phyloP scores from a whole-genome alignment of 2,888 invertebrate genomes.

The Aporophyla lueneburgensis region DNA sequence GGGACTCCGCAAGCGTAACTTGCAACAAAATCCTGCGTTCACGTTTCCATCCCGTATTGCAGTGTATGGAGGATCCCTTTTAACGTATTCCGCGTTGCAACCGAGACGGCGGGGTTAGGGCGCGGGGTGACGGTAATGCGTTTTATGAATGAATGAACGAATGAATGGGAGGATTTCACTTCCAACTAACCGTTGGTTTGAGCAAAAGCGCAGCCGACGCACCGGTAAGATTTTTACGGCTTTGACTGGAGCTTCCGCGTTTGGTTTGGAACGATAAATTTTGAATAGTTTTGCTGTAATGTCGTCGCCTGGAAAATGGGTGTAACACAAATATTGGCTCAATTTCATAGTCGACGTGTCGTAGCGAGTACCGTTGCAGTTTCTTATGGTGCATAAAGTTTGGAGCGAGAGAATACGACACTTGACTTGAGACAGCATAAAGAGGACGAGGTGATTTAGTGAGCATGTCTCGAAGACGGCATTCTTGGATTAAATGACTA shows the following conservation, averaged over 20 bases:
- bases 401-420: slow-evolving; percentile 73
- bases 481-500: slow-evolving; percentile 57
- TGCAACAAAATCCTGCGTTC: slow-evolving; percentile 84
- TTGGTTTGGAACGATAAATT: slow-evolving; percentile 72
- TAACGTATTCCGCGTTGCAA: slow-evolving; percentile 82
- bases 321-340: slow-evolving; percentile 61
- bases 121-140: slow-evolving; percentile 82
- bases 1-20: slow-evolving; percentile 81
- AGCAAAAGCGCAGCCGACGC: slow-evolving; percentile 77
- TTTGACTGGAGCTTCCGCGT: slow-evolving; percentile 52
- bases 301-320: slow-evolving; percentile 46
- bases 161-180: slow-evolving; percentile 86
- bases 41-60: slow-evolving; percentile 83
- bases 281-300: slow-evolving; percentile 61
- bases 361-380: slow-evolving; percentile 70
- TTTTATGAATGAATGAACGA: slow-evolving; percentile 88
- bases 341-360: slow-evolving; percentile 73
- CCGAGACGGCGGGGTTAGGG: slow-evolving; percentile 74
- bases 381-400: slow-evolving; percentile 81
- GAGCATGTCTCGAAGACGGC: slow-evolving; percentile 49
- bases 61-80: slow-evolving; percentile 78
- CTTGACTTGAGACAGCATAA: slow-evolving; percentile 69
- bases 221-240: slow-evolving; percentile 61
- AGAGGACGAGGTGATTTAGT: slow-evolving; percentile 60
- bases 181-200: slow-evolving; percentile 83